These are phyloP conservation scores for Chlorops oryzae DNA, from an alignment of 1,140 invertebrate species.

Conservation along the genomic window DNA sequence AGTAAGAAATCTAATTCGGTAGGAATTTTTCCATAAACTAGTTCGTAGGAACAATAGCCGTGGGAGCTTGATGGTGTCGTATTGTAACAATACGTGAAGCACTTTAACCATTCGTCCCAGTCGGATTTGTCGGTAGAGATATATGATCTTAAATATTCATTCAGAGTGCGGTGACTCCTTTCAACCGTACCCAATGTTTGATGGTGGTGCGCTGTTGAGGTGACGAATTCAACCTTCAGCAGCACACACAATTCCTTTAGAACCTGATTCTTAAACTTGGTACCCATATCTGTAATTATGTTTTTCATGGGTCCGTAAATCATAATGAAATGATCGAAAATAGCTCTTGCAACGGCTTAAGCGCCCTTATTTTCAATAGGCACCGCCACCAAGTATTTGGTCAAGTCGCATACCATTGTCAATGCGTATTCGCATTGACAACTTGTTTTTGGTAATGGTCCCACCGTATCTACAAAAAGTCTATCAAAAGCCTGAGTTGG, in stretches of 20 bases:
- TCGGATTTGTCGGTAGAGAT: no score
- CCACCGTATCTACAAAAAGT: no score
- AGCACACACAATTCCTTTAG: constrained; percentile 3
- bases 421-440: neutral
- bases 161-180: neutral
- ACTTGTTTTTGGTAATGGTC: neutral
- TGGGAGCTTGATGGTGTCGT: neutral
- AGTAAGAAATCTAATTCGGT: neutral
- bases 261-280: constrained; percentile 15
- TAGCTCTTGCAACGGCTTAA: constrained; percentile 11
- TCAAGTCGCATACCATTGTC: no score
- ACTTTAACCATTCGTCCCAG: no score
- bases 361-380: constrained; percentile 11
- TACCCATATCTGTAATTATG: constrained; percentile 10
- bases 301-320: constrained; percentile 13
- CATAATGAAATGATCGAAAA: constrained; percentile 9
- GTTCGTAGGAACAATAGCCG: neutral
- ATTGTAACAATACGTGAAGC: no score
- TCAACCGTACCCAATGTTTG: neutral
- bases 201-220: neutral
- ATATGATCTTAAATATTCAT: no score
- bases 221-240: neutral
- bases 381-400: no score
- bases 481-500: no score
- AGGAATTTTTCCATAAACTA: neutral